Evolutionary conservation across 2,888 invertebrate species (phyloP).

Genomic region (Drosophila aldrichi): DNA sequence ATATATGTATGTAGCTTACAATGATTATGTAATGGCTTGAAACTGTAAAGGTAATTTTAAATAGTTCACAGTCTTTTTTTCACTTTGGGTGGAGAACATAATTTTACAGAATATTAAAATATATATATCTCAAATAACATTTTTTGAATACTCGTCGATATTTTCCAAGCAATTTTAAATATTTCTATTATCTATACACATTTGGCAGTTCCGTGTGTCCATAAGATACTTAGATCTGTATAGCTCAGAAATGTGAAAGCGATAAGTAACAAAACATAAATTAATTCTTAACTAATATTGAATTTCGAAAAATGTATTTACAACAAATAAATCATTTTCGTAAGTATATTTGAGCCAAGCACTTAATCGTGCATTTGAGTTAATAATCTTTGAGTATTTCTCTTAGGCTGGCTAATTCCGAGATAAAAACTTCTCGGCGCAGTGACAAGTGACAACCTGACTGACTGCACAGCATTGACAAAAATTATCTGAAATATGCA

Average conservation of each 20-base stretch:
- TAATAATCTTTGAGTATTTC: conserved; percentile 46
- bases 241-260: no score
- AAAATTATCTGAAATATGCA: conserved; percentile 84
- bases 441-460: conserved; percentile 82
- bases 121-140: no score
- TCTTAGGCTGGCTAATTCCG: conserved; percentile 76
- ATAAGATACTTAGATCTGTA: no score
- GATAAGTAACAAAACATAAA: not conserved
- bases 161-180: no score
- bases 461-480: conserved; percentile 85
- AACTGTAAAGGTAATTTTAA: not conserved
- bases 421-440: conserved; percentile 67
- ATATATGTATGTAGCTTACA: not conserved
- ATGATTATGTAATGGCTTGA: not conserved
- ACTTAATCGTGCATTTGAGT: conserved; percentile 52
- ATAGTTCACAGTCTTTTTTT: no score
- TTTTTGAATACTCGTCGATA: no score
- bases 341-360: not conserved
- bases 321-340: not conserved
- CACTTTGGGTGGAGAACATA: not conserved
- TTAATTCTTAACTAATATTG: not conserved
- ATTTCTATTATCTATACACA: no score
- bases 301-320: not conserved
- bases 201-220: no score
- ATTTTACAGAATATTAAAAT: not conserved